Evolutionary conservation across 2,888 invertebrate species (phyloP), one percentile per base, ranked within the genome.

Genomic region (Caenorhabditis sulstoni): DNA sequence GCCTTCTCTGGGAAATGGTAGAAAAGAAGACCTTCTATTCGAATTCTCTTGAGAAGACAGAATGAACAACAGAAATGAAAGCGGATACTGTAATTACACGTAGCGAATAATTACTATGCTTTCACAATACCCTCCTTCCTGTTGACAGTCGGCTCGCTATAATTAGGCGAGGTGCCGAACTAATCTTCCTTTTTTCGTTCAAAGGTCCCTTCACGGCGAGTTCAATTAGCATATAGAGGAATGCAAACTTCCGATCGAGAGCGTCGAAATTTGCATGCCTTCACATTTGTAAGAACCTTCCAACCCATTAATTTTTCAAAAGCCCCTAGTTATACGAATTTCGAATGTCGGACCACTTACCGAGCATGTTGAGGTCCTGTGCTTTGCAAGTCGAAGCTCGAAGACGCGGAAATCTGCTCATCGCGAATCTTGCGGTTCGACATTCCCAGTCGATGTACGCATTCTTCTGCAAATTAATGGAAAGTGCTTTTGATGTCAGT

Each of bases 321-420:
- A 35, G 52, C 37, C 52, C 39, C 47, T 49, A 67, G 35, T 70
- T 70, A 44, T 66, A 71, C 66, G 65, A 77, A 71, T 77, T 70
- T 59, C 29, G n/a, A 53, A 77, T 77, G 61, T 52, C 29, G 16
- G 18, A 12, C 57, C 35, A 79, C 82, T 71, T 47, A 95, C 95
- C 96, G 94, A 91, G 94, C 95, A 90, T 94, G 94, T 89, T 94
- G 94, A 57, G 95, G 95, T 85, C 95, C 95, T 80, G 95, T 95
- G 91, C 94, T 94, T 89, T 94, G 94, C 88, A 93, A 93, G 92
- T 95, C 94, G 92, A 94, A 95, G 85, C 94, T 94, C 53, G 95
- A 95, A 91, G 95, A 95, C 82, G 95, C 95, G 75, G 93, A 93
- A 90, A 95, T 93, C 91, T 95, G 95, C 88, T 93, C 92, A 92